Evolutionary conservation across 2,113 vertebrate species (phyloP), one percentile per base, ranked within the genome.

Genomic region (Echinops telfairi): DNA sequence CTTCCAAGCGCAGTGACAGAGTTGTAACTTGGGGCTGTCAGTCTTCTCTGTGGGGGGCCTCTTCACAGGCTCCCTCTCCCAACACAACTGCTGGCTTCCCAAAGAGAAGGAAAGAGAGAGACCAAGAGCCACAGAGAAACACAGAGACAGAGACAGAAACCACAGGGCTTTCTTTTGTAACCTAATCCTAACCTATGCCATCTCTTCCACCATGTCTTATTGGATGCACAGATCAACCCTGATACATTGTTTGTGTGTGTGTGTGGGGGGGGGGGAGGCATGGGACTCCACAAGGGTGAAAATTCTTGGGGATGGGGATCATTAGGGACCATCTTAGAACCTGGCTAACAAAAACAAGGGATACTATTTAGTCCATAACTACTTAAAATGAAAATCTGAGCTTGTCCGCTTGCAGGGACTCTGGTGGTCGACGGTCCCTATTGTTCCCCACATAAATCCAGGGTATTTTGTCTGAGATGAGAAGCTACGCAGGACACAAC

Each of bases 171-270:
- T 81, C 2, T n/a, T 70, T 33, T 71, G 31, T n/a, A 60, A 58
- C 8, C 23, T 31, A 14, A 16, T 22, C 64, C 71, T 12, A 31
- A 14, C 1, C 36, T 12, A 12, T 19, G 11, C 23, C 47, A 3
- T 85, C 29, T 88, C 76, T 77, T 43, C 77, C 40, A 20, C n/a
- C 68, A 25, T 66, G 8, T 57, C 17, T 79, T 53, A 53, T 53
- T 53, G 47, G 12, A 53, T 64, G 57, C 75, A 77, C 11, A 57
- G 31, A 43, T 23, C 22, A 78, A 9, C n/a, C 8, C n/a, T 79
- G 17, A 47, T 58, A 15, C 1, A 0, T 20, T 15, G 5, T 40
- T 4, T 87, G 9, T 53, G 47, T 4, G 36, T 15, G 5, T 40
- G 7, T 87, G 9, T 53, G 47, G 47, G 36, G 12, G 17, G n/a